Evolutionary conservation across 2,797 vertebrate species (phyloP).

Genomic region (Buphagus erythrorhynchus): DNA sequence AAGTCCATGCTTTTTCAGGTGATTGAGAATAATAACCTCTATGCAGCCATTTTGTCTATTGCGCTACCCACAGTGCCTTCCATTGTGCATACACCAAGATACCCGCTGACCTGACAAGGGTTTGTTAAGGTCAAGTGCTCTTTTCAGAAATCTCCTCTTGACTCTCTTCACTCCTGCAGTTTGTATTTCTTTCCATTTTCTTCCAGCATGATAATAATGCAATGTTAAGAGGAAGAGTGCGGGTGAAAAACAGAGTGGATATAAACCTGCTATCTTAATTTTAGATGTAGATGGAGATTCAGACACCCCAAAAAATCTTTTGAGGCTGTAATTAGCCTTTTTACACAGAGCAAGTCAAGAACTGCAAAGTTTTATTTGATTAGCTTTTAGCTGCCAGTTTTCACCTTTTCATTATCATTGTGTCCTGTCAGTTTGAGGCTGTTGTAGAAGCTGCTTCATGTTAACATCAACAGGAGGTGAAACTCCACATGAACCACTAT

Average conservation of each 20-base stretch:
- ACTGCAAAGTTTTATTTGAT: not conserved
- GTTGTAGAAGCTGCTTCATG: not conserved
- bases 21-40: not conserved
- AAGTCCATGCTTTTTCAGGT: not conserved
- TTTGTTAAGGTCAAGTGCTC: not conserved
- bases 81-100: not conserved
- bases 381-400: not conserved
- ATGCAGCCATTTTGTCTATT: not conserved
- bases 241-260: not conserved
- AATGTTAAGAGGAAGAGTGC: not conserved
- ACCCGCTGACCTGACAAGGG: not conserved
- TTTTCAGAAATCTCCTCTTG: not conserved
- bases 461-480: not conserved
- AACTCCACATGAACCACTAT: not conserved
- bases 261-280: not conserved
- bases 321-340: not conserved
- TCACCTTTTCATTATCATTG: not conserved
- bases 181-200: not conserved
- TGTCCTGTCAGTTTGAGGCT: not conserved
- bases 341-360: not conserved
- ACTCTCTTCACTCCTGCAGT: not conserved
- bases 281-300: not conserved
- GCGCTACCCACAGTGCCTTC: rapidly evolving
- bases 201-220: not conserved
- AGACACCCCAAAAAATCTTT: not conserved